These are phyloP conservation scores for Rhombomys opimus DNA, from an alignment of 2,113 vertebrate genomes.

Conservation along the genomic window DNA sequence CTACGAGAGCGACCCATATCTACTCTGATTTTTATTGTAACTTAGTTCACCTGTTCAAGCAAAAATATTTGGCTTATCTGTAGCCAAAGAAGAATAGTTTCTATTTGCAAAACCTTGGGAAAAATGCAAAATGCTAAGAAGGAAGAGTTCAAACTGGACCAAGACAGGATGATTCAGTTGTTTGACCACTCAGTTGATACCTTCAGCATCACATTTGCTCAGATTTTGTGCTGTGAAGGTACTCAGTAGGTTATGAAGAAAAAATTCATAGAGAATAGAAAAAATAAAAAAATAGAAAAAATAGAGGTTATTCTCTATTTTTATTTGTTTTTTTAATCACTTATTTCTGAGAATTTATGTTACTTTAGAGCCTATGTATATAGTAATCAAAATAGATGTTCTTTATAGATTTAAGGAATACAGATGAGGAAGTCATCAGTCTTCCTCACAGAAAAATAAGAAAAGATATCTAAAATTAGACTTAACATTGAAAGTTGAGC, in stretches of 20 bases:
- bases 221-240: background rate
- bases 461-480: conserved; percentile 23
- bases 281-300: too few species aligned
- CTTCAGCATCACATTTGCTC: background rate
- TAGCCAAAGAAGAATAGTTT: conserved; percentile 19
- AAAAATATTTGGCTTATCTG: background rate
- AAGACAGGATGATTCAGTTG: background rate
- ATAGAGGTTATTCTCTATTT: background rate
- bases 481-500: conserved; percentile 30
- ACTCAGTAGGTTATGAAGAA: background rate
- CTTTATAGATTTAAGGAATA: background rate
- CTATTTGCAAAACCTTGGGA: conserved; percentile 43
- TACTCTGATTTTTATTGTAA: conserved; percentile 29
- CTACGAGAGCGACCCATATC: conserved; percentile 10
- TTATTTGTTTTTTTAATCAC: conserved; percentile 20
- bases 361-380: background rate
- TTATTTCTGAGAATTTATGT: conserved; percentile 14
- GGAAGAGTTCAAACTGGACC: background rate
- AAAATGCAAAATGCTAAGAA: conserved; percentile 17
- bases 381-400: background rate
- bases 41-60: conserved; percentile 1
- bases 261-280: too few species aligned
- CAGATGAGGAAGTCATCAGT: background rate
- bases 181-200: background rate
- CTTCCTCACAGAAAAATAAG: background rate